Percentiles rank a stretch among this genome's conserved stretches.
phyloP scores from a whole-genome alignment of 1,140 invertebrate genomes.

The Camponotus floridanus region DNA sequence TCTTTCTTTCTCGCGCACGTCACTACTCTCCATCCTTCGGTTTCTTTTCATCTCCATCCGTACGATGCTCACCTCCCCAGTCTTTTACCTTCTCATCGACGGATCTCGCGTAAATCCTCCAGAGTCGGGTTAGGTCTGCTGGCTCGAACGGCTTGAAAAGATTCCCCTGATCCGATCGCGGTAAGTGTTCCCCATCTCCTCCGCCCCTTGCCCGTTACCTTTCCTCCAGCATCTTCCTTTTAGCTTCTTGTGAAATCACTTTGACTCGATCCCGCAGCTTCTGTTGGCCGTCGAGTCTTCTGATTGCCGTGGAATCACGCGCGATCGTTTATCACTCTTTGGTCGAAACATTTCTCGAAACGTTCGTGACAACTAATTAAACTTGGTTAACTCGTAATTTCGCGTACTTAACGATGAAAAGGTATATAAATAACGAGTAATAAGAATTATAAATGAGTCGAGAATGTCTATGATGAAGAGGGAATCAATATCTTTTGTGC shows the following conservation, averaged over 20 bases:
- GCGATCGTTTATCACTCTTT: slow-evolving; percentile 44
- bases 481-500: background rate
- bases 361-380: slow-evolving; percentile 10
- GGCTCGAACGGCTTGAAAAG: slow-evolving; percentile 67
- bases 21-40: slow-evolving; percentile 13
- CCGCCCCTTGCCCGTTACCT: background rate
- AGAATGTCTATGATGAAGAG: background rate
- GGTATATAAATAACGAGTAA: background rate
- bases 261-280: slow-evolving; percentile 66
- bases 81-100: slow-evolving; percentile 71
- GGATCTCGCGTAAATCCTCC: slow-evolving; percentile 65
- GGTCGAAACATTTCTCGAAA: background rate
- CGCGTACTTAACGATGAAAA: background rate
- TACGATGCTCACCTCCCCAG: slow-evolving; percentile 59
- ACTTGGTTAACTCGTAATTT: background rate
- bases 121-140: slow-evolving; percentile 62
- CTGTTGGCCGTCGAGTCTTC: slow-evolving; percentile 59
- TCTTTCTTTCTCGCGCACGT: background rate
- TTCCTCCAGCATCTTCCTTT: slow-evolving; percentile 50
- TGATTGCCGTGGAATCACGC: slow-evolving; percentile 64
- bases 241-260: slow-evolving; percentile 66
- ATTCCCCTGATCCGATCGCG: slow-evolving; percentile 65
- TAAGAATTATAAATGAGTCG: background rate
- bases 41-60: slow-evolving; percentile 24
- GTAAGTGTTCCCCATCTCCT: slow-evolving; percentile 69